These are phyloP conservation scores for Rutpela maculata DNA, from an alignment of 2,888 invertebrate genomes.

Conservation along the genomic window DNA sequence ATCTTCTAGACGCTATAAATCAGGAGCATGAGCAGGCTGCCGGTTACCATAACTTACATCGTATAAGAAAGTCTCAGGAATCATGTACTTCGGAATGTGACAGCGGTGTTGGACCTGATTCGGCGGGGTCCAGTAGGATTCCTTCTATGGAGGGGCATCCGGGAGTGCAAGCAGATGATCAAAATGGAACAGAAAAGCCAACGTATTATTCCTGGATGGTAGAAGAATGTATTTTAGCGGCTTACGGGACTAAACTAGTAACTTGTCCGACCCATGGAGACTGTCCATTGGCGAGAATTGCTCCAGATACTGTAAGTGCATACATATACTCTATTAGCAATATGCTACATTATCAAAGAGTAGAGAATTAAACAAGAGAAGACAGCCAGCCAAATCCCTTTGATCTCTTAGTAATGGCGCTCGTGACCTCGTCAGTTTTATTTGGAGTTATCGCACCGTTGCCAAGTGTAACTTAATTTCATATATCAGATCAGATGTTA, in stretches of 20 bases:
- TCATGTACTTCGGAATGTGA: constrained; percentile 89
- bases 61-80: constrained; percentile 79
- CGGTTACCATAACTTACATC: constrained; percentile 51
- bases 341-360: no score
- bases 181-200: constrained; percentile 58
- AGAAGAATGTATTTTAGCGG: constrained; percentile 95
- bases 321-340: background rate
- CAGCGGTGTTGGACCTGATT: constrained; percentile 91
- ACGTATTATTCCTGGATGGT: constrained; percentile 90
- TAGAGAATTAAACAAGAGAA: no score
- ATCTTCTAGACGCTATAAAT: constrained; percentile 45
- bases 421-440: no score
- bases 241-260: constrained; percentile 83
- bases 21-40: constrained; percentile 51
- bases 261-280: constrained; percentile 89
- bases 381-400: no score
- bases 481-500: no score
- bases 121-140: constrained; percentile 87
- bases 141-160: constrained; percentile 89
- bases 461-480: no score
- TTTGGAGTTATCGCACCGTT: no score
- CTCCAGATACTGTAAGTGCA: constrained; percentile 89
- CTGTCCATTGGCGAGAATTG: constrained; percentile 85
- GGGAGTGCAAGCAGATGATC: constrained; percentile 70
- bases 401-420: no score